Conservation (phyloP, 2,888 invertebrate species). For the Eilema sororculum region DNA sequence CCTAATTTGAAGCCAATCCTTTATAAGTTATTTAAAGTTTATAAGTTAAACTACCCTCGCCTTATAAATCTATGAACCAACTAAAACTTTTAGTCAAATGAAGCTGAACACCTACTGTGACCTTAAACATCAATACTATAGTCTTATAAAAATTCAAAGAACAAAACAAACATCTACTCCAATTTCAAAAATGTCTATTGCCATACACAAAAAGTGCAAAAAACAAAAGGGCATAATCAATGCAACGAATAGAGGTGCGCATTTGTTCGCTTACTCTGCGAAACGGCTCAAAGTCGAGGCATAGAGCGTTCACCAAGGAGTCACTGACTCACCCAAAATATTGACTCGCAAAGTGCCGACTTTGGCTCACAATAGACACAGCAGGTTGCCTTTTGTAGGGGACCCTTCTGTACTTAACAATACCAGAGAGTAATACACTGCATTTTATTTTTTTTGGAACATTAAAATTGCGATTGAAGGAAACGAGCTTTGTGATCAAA, state of each 20-base stretch:
- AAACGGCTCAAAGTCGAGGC: slow-evolving; percentile 51
- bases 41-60: neutral
- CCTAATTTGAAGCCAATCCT: neutral
- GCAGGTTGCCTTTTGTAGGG: slow-evolving; percentile 82
- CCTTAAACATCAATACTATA: slow-evolving; percentile 19
- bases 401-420: slow-evolving; percentile 75
- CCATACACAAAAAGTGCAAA: slow-evolving; percentile 68
- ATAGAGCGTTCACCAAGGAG: slow-evolving; percentile 35
- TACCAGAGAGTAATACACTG: slow-evolving; percentile 76
- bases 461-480: slow-evolving; percentile 69
- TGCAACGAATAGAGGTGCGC: slow-evolving; percentile 70
- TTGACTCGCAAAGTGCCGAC: slow-evolving; percentile 85
- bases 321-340: slow-evolving; percentile 82
- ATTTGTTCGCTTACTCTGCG: slow-evolving; percentile 78
- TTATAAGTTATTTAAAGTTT: neutral
- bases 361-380: slow-evolving; percentile 77
- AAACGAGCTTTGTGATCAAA: slow-evolving; percentile 56
- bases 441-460: slow-evolving; percentile 74
- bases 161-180: slow-evolving; percentile 64
- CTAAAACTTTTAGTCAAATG: slow-evolving; percentile 9
- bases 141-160: slow-evolving; percentile 29
- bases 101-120: slow-evolving; percentile 19
- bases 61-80: neutral
- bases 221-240: slow-evolving; percentile 72
- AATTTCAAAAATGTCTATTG: slow-evolving; percentile 66